Conservation (phyloP, 1,140 invertebrate genomes). For the Carposina sasakii region DNA sequence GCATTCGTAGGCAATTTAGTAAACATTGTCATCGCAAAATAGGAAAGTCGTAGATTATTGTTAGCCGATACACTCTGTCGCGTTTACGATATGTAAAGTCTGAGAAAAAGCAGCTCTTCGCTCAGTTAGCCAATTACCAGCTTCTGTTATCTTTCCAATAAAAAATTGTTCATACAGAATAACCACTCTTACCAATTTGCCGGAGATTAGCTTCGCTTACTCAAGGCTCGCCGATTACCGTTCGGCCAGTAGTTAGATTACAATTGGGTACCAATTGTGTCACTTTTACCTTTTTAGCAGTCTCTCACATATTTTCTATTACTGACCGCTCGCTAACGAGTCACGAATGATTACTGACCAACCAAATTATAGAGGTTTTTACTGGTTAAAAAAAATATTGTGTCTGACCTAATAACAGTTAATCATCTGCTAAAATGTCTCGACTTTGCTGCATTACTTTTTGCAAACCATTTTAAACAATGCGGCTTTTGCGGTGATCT, state of each 20-base stretch:
- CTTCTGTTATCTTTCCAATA: constrained; percentile 20
- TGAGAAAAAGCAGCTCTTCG: not conserved
- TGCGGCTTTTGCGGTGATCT: constrained; percentile 31
- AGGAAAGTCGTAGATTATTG: not conserved
- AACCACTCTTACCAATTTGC: constrained; percentile 36
- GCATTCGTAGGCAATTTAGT: too few species aligned
- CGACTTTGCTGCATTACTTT: too few species aligned
- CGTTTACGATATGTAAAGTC: not conserved
- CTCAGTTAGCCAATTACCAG: constrained; percentile 1
- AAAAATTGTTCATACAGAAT: constrained; percentile 28
- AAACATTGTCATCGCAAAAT: not conserved
- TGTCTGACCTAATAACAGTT: too few species aligned
- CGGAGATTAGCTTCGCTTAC: constrained; percentile 29
- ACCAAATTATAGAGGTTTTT: too few species aligned
- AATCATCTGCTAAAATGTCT: too few species aligned
- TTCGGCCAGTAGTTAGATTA: constrained; percentile 23
- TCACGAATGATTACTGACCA: too few species aligned
- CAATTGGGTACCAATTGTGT: constrained; percentile 13
- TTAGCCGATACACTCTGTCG: not conserved
- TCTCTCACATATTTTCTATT: too few species aligned
- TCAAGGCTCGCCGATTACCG: constrained; percentile 24
- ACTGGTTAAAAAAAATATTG: too few species aligned
- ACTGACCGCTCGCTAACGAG: too few species aligned
- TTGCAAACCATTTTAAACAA: constrained; percentile 22
- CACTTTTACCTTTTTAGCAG: constrained; percentile 19